Percentiles rank a stretch among this genome's conserved stretches.
Conservation (phyloP, 2,113 vertebrate species). For the Nipponia nippon region DNA sequence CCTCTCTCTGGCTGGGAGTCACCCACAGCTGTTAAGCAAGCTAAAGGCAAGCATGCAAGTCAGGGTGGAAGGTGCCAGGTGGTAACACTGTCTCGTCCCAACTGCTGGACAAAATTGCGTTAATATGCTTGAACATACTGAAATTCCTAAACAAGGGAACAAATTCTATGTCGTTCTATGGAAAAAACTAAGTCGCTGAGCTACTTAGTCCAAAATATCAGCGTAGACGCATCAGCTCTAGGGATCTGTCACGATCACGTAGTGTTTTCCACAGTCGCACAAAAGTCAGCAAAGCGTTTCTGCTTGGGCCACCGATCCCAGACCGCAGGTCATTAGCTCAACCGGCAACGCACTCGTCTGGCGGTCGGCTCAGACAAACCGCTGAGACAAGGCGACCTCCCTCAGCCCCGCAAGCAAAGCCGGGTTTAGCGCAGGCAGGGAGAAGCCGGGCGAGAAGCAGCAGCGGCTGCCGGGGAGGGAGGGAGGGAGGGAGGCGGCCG, state of each 20-base stretch:
- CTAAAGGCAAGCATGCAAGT: background rate
- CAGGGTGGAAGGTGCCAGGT: background rate
- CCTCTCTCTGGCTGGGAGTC: background rate
- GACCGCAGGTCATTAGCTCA: accelerated
- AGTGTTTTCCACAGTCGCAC: background rate
- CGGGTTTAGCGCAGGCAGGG: accelerated
- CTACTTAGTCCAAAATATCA: accelerated
- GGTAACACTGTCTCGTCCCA: background rate
- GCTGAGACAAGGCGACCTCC: background rate
- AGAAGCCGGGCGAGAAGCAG: accelerated
- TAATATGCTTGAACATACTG: background rate
- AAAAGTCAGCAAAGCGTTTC: background rate
- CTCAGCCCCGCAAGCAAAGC: background rate
- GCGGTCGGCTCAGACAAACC: background rate
- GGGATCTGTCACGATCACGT: accelerated
- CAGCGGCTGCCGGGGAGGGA: background rate
- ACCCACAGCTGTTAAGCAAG: background rate
- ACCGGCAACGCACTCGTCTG: accelerated
- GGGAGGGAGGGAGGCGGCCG: no score
- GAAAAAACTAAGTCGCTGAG: background rate
- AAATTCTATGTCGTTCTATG: background rate
- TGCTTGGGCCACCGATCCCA: background rate
- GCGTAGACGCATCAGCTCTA: background rate
- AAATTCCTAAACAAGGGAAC: background rate
- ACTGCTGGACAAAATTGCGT: background rate